A percentile compares a stretch with the other conserved stretches of the same genome.
Evolutionary conservation across 2,797 vertebrate species (phyloP).

Genomic region (Uromys caudimaculatus): DNA sequence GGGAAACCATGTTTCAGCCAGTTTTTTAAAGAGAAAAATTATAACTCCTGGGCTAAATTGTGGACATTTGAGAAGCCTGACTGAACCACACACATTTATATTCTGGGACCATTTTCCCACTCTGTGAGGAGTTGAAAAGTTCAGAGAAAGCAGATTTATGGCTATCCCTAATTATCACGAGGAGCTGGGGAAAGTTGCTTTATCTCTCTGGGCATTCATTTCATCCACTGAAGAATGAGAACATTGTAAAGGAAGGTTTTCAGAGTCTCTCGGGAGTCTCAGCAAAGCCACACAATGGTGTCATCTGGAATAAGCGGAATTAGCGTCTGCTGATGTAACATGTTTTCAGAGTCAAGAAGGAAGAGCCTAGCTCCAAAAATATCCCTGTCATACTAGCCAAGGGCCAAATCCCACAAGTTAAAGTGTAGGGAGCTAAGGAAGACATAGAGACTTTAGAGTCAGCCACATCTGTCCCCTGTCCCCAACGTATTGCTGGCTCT

Average conservation of each 20-base stretch:
- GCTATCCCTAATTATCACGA: constrained; percentile 18
- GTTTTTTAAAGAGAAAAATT: constrained; percentile 70
- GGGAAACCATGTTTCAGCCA: constrained; percentile 31
- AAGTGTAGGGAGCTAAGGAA: neutral
- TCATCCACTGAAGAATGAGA: constrained; percentile 62
- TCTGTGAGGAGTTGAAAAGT: constrained; percentile 66
- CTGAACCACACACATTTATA: constrained; percentile 62
- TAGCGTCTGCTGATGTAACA: constrained; percentile 2
- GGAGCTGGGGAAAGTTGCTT: neutral
- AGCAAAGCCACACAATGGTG: constrained; percentile 24
- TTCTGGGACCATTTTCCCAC: constrained; percentile 43
- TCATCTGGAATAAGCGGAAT: constrained; percentile 53
- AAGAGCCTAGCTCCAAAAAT: constrained; percentile 54
- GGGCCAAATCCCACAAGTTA: constrained; percentile 9
- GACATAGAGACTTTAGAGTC: neutral
- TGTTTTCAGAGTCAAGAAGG: constrained; percentile 48
- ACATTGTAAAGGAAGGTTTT: constrained; percentile 35
- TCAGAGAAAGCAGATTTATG: constrained; percentile 54
- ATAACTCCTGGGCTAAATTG: constrained; percentile 58
- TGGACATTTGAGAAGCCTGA: constrained; percentile 59
- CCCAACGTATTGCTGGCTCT: neutral
- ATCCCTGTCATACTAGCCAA: neutral
- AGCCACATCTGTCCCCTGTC: neutral
- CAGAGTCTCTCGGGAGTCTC: neutral
- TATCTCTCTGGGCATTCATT: constrained; percentile 66